Evolutionary conservation across 2,888 invertebrate genomes (phyloP), one percentile per base, ranked within the genome.

Genomic region (Tetragonula carbonaria): DNA sequence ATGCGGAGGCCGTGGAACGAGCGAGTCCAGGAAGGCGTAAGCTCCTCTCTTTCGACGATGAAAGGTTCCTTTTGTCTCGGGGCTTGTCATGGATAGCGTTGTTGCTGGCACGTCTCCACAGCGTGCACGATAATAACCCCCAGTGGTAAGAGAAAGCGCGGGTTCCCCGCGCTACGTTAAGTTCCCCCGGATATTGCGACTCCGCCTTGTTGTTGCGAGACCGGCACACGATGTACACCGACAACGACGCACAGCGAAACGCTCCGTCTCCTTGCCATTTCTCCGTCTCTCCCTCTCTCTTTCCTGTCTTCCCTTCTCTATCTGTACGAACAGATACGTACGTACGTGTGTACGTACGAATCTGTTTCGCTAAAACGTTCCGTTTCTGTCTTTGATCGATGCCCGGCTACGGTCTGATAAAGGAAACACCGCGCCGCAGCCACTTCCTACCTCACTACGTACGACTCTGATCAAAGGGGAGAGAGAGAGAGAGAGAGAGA

Each of bases 101-200:
- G 82, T 80, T 73, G 80, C 82, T 82, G 85, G 81, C 84, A 88
- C 87, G 77, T 84, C 82, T 85, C 84, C 85, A 78, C 71, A 76
- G 79, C 76, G 70, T 88, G 84, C 84, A 87, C 85, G 88, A 87
- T 90, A 89, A 89, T 90, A 89, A 90, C 76, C 82, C 77, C 79
- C 74, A 57, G 78, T 73, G 82, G 85, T 86, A 88, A 88, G 86
- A 83, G 90, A 87, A 88, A 84, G 83, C 79, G 70, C 88, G 78
- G 72, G 85, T 82, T 84, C 82, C 83, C 82, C 82, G 80, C 82
- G 80, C 82, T 82, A 84, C 67, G 79, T 85, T 86, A 8, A 45
- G 45, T 3, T 53, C 53, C 70, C 73, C 89, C 88, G 88, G 89
- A 88, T 88, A 88, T 88, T 88, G 89, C 88, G 84, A 86, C 73